Evolutionary conservation across 2,888 invertebrate genomes (phyloP), one percentile per base, ranked within the genome.

Genomic region (Volucella zonaria): DNA sequence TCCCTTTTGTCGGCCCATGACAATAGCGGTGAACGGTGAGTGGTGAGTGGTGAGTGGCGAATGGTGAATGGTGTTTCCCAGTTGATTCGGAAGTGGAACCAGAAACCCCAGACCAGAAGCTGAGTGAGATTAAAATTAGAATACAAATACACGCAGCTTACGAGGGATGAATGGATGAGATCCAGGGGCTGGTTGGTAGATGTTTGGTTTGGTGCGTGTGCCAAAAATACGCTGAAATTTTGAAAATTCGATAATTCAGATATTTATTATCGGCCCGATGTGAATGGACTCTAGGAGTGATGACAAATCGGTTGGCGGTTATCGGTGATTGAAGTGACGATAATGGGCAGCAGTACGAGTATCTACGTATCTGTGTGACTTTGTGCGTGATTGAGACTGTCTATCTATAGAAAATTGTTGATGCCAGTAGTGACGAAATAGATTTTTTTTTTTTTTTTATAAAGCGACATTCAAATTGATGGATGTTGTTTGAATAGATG

Each of bases 301-400:
- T 75, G 82, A 83, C 79, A 83, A 79, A 83, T 78, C 68, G 73
- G 31, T 38, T 74, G 58, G 23, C 56, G 68, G 61, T 49, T 68
- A 51, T 83, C 68, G 64, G 58, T 66, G 74, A 73, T 58, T 59
- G 68, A 83, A 64, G 68, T 79, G 59, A 18, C 31, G 70, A 83
- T 70, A 73, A 82, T 76, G 51, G 62, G 61, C 1, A 18, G 15
- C n/a, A 47, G 43, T 9, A 40, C 15, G 40, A 1, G 14, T 15
- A 14, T 40, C 18, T 23, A 23, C 18, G 2, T 23, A 23, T 1
- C 40, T 23, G 38, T 62, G 47, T 42, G 12, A 52, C 68, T 42
- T 47, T 31, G 1, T 31, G 31, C 31, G 62, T 23, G 18, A 2
- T 2, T 23, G 18, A 23, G 3, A n/a, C n/a, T n/a, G n/a, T n/a